Base-by-base conservation (phyloP, 1,140 invertebrate species). In the Anoplolepis gracilipes region DNA sequence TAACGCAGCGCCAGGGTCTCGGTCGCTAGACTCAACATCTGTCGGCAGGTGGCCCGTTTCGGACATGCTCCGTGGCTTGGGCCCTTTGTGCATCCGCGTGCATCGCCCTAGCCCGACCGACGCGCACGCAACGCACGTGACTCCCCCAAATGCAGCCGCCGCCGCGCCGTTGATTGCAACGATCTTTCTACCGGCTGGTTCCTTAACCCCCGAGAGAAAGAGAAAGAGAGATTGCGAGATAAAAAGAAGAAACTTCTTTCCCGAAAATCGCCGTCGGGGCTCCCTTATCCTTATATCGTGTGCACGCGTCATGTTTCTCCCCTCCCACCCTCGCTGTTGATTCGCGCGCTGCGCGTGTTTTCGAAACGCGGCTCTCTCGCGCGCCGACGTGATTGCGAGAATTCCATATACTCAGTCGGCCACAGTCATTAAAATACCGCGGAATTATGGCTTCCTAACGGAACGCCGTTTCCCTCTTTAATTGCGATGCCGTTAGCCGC, bases 31-130 rank as follows among this genome's bases (percentile, higher is more conserved):
- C 70, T 84, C 85, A 92, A 93, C 92, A 93, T 92, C 92, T 93
- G 92, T 92, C 92, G 92, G 91, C 92, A 93, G 92, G 92, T 93
- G 92, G 92, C 85, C 90, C 81, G 87, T 90, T 90, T 91, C 87
- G 87, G 85, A 88, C 85, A 88, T 88, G 88, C 88, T 91, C 77
- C 89, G 87, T 91, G 87, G 87, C 86, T 82, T 87, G 85, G 72
- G 90, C 86, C 87, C 90, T 89, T 90, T 88, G 91, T 88, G 88
- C 84, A 88, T 89, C 87, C 87, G 84, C 88, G 85, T 91, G 89
- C 90, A 90, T 87, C 90, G 86, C 84, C 85, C 87, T 87, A 88
- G 69, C 86, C 73, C 79, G 75, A 69, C 76, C 88, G 88, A 81
- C 84, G 85, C 87, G 72, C 76, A 79, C 78, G 78, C 78, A 88